Evolutionary conservation across 2,888 invertebrate species (phyloP), one percentile per base, ranked within the genome.

Genomic region (Melanostoma scalare): DNA sequence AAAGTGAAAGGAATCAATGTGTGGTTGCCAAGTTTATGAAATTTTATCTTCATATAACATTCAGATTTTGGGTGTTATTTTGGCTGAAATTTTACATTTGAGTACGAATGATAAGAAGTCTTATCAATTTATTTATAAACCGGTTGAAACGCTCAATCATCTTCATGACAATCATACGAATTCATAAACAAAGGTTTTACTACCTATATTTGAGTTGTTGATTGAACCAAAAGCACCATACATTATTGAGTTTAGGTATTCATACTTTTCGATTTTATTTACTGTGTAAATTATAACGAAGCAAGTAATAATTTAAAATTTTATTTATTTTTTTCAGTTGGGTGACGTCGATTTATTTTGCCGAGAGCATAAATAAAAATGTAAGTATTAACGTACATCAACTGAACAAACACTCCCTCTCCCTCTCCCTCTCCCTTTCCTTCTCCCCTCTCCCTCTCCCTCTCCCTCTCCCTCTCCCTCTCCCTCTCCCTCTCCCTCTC

Each of bases 271-370:
- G 36, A 9, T 9, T 38, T 20, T 38, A 3, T 2, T 36, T 5
- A 9, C 9, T 38, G 2, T 6, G 35, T 38, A 20, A 1, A 20
- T 3, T 9, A 30, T 2, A 31, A 56, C 5, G 3, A 40, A n/a
- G 5, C 40, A 30, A 42, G 10, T 33, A 42, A 33, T 5, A 6
- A 75, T 60, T 52, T 33, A 3, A 72, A 30, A 61, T 33, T 52
- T 50, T 52, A 58, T 42, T 42, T 33, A 31, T 42, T 33, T 53
- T 58, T 82, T 82, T 10, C 69, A 78, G 82, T 36, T 63, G 77
- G 82, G 77, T 74, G 78, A 73, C 68, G 63, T 82, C 58, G 69
- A 73, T 74, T 77, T 78, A 73, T 82, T 78, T 61, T 56, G 73
- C 73, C 77, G 77, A 73, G 77, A 82, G 78, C 63, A 69, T 69